Conservation (phyloP, 1,140 invertebrate species). For the Steinernema khuongi region DNA sequence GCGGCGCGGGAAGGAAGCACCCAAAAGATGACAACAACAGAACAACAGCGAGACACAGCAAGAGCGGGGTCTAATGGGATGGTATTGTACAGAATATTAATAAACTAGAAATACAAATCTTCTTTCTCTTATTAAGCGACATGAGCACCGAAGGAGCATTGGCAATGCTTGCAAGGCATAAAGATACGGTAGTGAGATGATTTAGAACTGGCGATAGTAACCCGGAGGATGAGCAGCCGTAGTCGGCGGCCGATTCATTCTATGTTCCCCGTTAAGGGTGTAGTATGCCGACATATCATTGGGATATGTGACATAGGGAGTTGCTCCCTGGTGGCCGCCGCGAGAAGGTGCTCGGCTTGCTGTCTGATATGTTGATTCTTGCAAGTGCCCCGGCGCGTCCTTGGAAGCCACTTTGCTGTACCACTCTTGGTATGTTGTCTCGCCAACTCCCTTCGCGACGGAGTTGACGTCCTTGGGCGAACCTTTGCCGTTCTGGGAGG, state of each 20-base stretch:
- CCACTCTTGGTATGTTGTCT: constrained; percentile 56
- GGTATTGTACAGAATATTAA: not conserved
- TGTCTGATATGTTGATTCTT: constrained; percentile 39
- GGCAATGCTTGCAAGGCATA: not conserved
- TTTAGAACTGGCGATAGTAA: constrained; percentile 13
- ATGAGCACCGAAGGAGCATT: not conserved
- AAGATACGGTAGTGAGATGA: constrained; percentile 8
- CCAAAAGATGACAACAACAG: not conserved
- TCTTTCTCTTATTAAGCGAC: not conserved
- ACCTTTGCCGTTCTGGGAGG: constrained; percentile 17
- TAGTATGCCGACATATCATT: constrained; percentile 54
- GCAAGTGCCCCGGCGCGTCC: constrained; percentile 45
- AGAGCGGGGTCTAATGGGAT: not conserved
- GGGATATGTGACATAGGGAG: constrained; percentile 50
- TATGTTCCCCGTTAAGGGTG: constrained; percentile 54
- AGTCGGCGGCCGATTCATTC: constrained; percentile 24
- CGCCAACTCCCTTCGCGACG: constrained; percentile 50
- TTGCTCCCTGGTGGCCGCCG: constrained; percentile 18
- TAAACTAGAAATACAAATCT: constrained; percentile 8
- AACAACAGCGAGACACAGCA: not conserved
- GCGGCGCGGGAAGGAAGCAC: not conserved
- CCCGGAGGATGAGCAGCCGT: not conserved
- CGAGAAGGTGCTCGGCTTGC: constrained; percentile 23
- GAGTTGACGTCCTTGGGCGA: constrained; percentile 22
- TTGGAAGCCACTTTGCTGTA: constrained; percentile 53